Evolutionary conservation across 1,140 invertebrate genomes (phyloP).

Genomic region (Plutomurus gul): DNA sequence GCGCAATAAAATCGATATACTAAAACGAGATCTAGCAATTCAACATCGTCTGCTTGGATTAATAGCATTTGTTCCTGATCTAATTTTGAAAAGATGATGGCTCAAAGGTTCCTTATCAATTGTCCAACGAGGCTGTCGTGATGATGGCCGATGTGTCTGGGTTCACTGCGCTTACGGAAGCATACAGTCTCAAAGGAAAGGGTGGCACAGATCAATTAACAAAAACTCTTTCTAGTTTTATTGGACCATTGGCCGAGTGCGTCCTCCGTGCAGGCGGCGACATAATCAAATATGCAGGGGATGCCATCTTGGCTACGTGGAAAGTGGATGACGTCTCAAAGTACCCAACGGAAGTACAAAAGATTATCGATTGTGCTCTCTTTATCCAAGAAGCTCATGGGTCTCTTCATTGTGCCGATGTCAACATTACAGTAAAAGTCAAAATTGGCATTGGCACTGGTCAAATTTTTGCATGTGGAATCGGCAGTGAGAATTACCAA

Average conservation of each 20-base stretch:
- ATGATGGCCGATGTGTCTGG: slow-evolving; percentile 48
- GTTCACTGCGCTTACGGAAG: slow-evolving; percentile 48
- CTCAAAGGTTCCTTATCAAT: slow-evolving; percentile 39
- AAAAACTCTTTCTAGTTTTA: slow-evolving; percentile 47
- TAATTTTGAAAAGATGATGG: slow-evolving; percentile 35
- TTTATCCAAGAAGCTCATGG: slow-evolving; percentile 53
- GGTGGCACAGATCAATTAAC: slow-evolving; percentile 52
- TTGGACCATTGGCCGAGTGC: slow-evolving; percentile 48
- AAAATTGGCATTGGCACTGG: slow-evolving; percentile 44
- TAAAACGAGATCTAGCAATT: background rate
- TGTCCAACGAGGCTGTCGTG: background rate
- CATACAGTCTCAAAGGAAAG: slow-evolving; percentile 47
- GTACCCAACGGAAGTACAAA: slow-evolving; percentile 28
- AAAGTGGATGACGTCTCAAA: background rate
- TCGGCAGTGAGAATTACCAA: slow-evolving; percentile 43
- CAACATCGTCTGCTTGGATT: slow-evolving; percentile 17
- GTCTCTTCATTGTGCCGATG: slow-evolving; percentile 40
- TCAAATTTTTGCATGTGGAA: background rate
- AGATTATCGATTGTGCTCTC: slow-evolving; percentile 48
- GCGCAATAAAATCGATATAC: background rate
- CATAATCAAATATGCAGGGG: slow-evolving; percentile 53
- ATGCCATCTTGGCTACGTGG: slow-evolving; percentile 53
- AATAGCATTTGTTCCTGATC: slow-evolving; percentile 48
- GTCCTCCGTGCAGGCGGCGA: slow-evolving; percentile 46
- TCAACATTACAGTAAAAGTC: slow-evolving; percentile 46